Evolutionary conservation across 2,797 vertebrate genomes (phyloP), one percentile per base, ranked within the genome.

Genomic region (Chrosomus eos): DNA sequence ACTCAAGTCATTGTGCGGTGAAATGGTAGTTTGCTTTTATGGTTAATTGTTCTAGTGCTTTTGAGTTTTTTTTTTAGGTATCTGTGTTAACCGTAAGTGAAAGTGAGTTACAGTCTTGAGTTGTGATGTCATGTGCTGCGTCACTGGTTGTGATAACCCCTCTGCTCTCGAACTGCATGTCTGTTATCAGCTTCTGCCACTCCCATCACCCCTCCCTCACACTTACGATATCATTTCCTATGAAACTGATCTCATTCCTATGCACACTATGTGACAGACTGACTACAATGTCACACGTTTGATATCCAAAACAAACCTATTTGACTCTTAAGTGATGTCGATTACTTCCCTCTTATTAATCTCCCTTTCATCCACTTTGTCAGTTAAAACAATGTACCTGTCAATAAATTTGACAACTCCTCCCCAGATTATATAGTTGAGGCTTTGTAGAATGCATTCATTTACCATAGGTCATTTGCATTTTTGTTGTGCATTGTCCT

Each of bases 141-240:
- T 80, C 62, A 76, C 51, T 79, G 26, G 19, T 81, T 45, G 55
- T 73, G 83, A 88, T 85, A 88, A 85, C 58, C 26, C 26, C 36
- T 19, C 3, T 64, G 21, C 81, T 48, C 71, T 85, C 28, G 48
- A 81, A 87, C 80, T 60, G 48, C 70, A 19, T 71, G 45, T 71
- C 26, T 48, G 77, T 90, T 87, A 90, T 89, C 86, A 88, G 87
- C 75, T 33, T 51, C 68, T 38, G 5, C 76, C 90, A 90, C 74
- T 62, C 85, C 81, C 64, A 60, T 78, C 26, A 43, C 19, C 48
- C 81, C 80, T 72, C 68, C 88, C 77, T 86, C 87, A 76, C 58
- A 45, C 53, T 75, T 38, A 40, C 36, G 10, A 64, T 81, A 62
- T 84, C 62, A 83, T 66, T 89, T 91, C 86, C 51, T 9, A 55